Base-by-base conservation (phyloP, 1,140 invertebrate species). In the Akabosia matsudoensis region DNA sequence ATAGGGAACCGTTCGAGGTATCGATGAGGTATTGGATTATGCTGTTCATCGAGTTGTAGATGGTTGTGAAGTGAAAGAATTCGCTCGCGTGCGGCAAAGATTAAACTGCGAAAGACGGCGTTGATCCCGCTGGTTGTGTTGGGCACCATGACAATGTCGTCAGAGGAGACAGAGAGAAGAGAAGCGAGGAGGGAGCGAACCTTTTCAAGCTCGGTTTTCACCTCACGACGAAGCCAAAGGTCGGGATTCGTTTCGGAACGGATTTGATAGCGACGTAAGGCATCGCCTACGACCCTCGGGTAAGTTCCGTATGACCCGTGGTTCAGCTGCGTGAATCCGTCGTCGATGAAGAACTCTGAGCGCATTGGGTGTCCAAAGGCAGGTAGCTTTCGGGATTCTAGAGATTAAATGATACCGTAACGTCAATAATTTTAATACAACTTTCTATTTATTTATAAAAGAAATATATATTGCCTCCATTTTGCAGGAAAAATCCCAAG, bases 81-180 rank as follows among this genome's bases (percentile, higher is more conserved):
- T 16, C 34, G 18, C 0, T 78, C 74, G 1, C 76, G 74, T 1
- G 2, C 2, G 3, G 34, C 4, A n/a, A 74, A 80, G n/a, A 74
- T n/a, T 24, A 78, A 30, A 45, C 76, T 80, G 22, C 79, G 70
- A 1, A 80, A 74, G 22, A 80, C 67, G 0, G 79, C 79, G 33
- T 80, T 80, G 34, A 80, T 78, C 10, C 76, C 79, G 28, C 74
- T 74, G 1, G 79, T 80, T 13, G 76, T 70, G 33, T 80, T 80
- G 14, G 79, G 79, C 13, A 80, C 45, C 22, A 80, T 33, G 3
- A 80, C 79, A 26, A 80, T 34, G 31, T 80, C 79, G 4, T 74
- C 72, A 0, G 76, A 28, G 14, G 37, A 71, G 0, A 73, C 74
- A 22, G 51, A 72, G 1, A 80, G 18, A 14, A 78, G 22, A 4